Conservation (phyloP, 2,888 invertebrate genomes). For the Maniola hyperantus region DNA sequence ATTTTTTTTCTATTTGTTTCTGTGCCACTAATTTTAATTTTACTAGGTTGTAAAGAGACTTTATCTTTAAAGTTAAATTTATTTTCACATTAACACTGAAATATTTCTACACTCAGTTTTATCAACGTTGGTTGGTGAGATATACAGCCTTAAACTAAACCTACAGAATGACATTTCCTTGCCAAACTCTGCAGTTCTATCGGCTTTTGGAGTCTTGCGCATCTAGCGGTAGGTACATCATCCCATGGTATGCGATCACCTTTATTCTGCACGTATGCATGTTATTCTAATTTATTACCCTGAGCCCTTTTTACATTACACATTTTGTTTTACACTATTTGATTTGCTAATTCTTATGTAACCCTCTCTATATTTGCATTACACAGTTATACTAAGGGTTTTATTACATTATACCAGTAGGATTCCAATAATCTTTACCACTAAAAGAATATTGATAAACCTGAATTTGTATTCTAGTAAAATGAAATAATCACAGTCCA, state of each 20-base stretch:
- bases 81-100: too few relatives aligned
- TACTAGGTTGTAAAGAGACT: too few relatives aligned
- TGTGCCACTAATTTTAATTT: too few relatives aligned
- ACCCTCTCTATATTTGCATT: background rate
- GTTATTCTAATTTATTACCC: background rate
- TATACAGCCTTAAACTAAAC: too few relatives aligned
- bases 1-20: too few relatives aligned
- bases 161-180: too few relatives aligned
- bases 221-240: background rate
- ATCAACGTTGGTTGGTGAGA: too few relatives aligned
- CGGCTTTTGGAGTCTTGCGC: background rate
- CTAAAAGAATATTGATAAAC: background rate
- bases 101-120: too few relatives aligned
- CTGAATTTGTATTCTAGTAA: too few relatives aligned
- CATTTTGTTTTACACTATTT: background rate
- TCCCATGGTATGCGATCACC: background rate
- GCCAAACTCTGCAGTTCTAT: too few relatives aligned
- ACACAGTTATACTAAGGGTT: background rate
- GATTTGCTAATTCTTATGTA: conserved; percentile 1
- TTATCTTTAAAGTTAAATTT: too few relatives aligned
- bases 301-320: conserved; percentile 4
- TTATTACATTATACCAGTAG: background rate
- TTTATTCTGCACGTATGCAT: background rate
- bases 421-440: background rate
- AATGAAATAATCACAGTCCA: too few relatives aligned